Evolutionary conservation across 2,888 invertebrate species (phyloP).

Genomic region (Drosophila macrothrix): DNA sequence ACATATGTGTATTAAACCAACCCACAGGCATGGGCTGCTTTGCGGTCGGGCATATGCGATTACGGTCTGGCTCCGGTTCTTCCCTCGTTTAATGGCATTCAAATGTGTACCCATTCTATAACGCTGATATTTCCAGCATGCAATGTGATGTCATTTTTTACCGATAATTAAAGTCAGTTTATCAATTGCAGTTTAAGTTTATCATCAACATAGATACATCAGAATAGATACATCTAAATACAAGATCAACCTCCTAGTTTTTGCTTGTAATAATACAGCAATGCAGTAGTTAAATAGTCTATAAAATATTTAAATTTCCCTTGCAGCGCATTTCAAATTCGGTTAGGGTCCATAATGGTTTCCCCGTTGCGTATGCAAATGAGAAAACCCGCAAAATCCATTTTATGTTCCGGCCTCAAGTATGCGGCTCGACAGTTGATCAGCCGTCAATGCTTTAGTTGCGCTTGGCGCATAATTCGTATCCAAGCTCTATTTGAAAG

Average conservation of each 20-base stretch:
- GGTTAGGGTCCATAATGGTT: constrained; percentile 2
- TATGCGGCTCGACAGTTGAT: constrained; percentile 32
- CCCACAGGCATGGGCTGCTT: constrained; percentile 41
- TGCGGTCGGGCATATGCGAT: constrained; percentile 71
- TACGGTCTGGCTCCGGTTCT: constrained; percentile 55
- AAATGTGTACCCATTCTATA: constrained; percentile 26
- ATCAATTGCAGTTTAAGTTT: background rate
- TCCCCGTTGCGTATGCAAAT: constrained; percentile 70
- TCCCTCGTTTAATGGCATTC: constrained; percentile 35
- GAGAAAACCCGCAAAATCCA: constrained; percentile 67
- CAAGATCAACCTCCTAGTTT: background rate
- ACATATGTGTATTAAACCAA: constrained; percentile 8
- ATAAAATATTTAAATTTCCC: background rate
- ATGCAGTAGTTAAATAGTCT: background rate
- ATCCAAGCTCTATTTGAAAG: constrained; percentile 49
- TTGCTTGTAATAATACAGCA: background rate
- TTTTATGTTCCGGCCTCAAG: constrained; percentile 65
- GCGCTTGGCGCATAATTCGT: constrained; percentile 12
- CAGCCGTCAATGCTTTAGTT: constrained; percentile 34
- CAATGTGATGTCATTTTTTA: constrained; percentile 28
- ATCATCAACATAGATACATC: background rate
- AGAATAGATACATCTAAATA: background rate
- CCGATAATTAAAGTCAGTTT: background rate
- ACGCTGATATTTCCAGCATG: constrained; percentile 11
- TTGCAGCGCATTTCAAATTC: constrained; percentile 40